phyloP scores from a whole-genome alignment of 2,888 invertebrate species.

The Phengaris alcon region DNA sequence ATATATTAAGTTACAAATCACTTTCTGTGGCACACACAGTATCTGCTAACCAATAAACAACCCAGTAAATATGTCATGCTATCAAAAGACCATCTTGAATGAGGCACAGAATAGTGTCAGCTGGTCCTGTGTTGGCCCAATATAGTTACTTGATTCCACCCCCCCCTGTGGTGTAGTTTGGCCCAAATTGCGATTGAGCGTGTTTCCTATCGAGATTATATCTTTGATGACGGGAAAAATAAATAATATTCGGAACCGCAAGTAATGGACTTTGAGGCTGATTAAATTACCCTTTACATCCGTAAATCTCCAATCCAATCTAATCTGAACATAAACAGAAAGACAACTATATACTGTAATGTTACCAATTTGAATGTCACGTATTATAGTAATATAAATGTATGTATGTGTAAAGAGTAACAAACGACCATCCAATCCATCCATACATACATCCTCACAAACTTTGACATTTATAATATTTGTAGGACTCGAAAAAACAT shows the following conservation, averaged over 20 bases:
- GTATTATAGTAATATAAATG: no score
- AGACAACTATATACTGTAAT: no score
- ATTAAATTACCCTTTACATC: neutral
- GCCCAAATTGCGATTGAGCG: slow-evolving; percentile 1
- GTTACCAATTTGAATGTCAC: no score
- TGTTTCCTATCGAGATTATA: neutral
- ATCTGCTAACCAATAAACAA: neutral
- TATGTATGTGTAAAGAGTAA: no score
- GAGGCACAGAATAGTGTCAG: neutral
- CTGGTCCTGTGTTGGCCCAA: neutral
- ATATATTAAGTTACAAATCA: neutral
- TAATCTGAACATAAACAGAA: no score
- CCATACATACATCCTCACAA: no score
- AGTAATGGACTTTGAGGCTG: neutral
- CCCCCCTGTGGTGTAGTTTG: neutral
- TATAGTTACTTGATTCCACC: neutral
- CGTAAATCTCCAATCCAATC: no score
- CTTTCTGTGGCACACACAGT: neutral
- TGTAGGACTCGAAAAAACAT: no score
- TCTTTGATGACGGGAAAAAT: neutral
- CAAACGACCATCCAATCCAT: no score
- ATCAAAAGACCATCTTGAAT: neutral
- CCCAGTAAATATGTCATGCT: slow-evolving; percentile 4
- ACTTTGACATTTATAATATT: no score
- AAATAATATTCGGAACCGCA: neutral